Conservation (phyloP, 2,113 vertebrate species). For the Channa argus region DNA sequence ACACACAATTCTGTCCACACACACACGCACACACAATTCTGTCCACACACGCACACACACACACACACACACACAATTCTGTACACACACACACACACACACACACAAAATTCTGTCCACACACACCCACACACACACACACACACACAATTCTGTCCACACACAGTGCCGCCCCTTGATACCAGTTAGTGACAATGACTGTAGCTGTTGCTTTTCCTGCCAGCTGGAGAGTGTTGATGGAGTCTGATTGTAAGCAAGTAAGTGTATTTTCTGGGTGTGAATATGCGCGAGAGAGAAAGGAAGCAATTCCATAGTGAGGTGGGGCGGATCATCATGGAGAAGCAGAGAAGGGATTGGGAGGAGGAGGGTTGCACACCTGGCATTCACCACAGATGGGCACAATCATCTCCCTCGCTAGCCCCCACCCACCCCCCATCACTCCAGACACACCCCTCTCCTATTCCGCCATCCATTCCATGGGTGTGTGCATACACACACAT, state of each 20-base stretch:
- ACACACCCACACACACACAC: slow-evolving; percentile 15
- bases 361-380: slow-evolving; percentile 79
- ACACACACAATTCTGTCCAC: background rate
- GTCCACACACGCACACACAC: too few relatives aligned
- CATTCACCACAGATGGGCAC: slow-evolving; percentile 83
- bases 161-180: slow-evolving; percentile 56
- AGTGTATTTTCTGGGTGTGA: slow-evolving; percentile 15
- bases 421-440: slow-evolving; percentile 28
- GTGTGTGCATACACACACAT: slow-evolving; percentile 36
- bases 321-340: slow-evolving; percentile 36
- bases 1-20: background rate
- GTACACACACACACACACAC: background rate
- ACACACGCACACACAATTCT: background rate
- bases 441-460: slow-evolving; percentile 25
- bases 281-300: slow-evolving; percentile 14
- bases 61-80: too few relatives aligned
- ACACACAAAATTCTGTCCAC: background rate
- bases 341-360: slow-evolving; percentile 39
- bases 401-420: slow-evolving; percentile 78
- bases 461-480: slow-evolving; percentile 46
- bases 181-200: slow-evolving; percentile 67
- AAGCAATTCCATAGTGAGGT: slow-evolving; percentile 13
- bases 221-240: slow-evolving; percentile 80
- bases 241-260: slow-evolving; percentile 73
- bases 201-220: slow-evolving; percentile 70